A percentile compares a stretch with the other conserved stretches of the same genome.
These are phyloP conservation scores for Aplodontia rufa DNA, from an alignment of 2,113 vertebrate species.

Conservation along the genomic window DNA sequence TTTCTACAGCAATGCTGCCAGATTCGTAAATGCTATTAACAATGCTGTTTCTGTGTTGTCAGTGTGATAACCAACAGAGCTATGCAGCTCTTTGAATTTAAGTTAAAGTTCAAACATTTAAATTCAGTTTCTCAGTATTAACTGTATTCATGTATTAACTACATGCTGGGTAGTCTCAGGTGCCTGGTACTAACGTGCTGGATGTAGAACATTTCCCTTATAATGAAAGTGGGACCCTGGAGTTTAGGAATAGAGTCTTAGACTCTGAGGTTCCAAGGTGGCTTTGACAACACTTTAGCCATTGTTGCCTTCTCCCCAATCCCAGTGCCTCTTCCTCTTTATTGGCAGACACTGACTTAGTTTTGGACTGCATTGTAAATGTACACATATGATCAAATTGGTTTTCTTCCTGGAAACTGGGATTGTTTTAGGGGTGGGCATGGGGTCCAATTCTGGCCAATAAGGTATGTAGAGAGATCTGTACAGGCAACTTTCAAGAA, in stretches of 20 bases:
- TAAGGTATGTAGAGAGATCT: background rate
- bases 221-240: background rate
- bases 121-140: background rate
- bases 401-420: background rate
- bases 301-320: background rate
- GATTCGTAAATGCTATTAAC: background rate
- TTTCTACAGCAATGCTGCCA: background rate
- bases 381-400: background rate
- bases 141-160: no score
- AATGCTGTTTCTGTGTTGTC: background rate
- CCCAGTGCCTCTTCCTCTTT: background rate
- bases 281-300: background rate
- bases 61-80: accelerated
- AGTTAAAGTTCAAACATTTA: background rate
- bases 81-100: background rate
- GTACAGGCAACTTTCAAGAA: background rate
- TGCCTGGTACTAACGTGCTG: background rate
- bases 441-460: background rate
- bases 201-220: background rate
- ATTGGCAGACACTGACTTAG: background rate
- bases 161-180: background rate
- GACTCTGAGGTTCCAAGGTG: background rate
- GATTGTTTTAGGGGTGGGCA: background rate
- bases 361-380: background rate
- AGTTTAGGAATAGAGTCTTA: background rate